Percentiles rank a stretch among this genome's conserved stretches.
Evolutionary conservation across 2,888 invertebrate genomes (phyloP).

Genomic region (Trichogramma evanescens): DNA sequence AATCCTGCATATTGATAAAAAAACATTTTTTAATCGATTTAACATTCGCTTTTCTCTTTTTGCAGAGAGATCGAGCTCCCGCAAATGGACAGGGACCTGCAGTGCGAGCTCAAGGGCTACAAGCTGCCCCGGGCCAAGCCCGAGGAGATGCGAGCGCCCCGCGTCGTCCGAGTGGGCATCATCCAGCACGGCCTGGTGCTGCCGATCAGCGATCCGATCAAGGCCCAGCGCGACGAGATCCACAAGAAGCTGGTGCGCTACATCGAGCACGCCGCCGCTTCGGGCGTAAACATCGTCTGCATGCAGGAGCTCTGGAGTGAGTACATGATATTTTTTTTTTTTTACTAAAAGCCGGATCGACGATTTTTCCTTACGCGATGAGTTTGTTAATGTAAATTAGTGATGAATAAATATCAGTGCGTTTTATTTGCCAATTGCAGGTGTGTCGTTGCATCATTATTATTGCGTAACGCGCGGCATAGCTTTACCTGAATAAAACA

Average conservation of each 20-base stretch:
- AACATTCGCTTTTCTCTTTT: too few species aligned
- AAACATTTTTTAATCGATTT: too few species aligned
- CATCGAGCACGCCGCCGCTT: slow-evolving; percentile 67
- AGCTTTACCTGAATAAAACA: too few species aligned
- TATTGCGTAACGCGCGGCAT: neutral
- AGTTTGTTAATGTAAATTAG: too few species aligned
- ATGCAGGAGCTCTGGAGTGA: slow-evolving; percentile 96
- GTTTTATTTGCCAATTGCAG: too few species aligned
- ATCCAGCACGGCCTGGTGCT: slow-evolving; percentile 82
- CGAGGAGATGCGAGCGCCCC: slow-evolving; percentile 66
- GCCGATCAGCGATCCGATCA: slow-evolving; percentile 66
- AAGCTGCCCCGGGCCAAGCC: slow-evolving; percentile 55
- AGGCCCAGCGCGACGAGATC: slow-evolving; percentile 70
- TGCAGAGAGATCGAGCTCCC: slow-evolving; percentile 50
- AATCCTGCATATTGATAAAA: too few species aligned
- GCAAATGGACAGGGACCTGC: slow-evolving; percentile 35
- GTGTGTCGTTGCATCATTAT: neutral
- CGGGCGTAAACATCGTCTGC: slow-evolving; percentile 82
- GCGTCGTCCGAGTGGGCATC: slow-evolving; percentile 72
- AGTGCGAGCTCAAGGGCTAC: slow-evolving; percentile 72
- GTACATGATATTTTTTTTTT: slow-evolving; percentile 36
- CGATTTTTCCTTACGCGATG: neutral
- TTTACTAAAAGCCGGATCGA: neutral
- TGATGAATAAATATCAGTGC: too few species aligned
- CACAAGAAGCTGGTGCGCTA: slow-evolving; percentile 66